Evolutionary conservation across 2,113 vertebrate genomes (phyloP).

Genomic region (Istiophorus platypterus): DNA sequence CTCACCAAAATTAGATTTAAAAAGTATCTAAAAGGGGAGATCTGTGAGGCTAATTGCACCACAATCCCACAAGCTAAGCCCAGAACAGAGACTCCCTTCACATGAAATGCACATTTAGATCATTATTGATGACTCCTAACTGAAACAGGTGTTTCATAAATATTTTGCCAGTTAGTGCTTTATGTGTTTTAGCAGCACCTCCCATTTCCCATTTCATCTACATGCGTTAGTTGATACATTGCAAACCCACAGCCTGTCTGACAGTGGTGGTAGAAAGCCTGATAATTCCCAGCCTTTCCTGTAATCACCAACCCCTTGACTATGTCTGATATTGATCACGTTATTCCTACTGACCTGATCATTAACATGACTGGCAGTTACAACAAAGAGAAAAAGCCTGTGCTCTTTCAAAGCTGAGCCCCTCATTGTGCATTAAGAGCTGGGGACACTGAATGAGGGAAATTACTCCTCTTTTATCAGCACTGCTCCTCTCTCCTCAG

Average conservation of each 20-base stretch:
- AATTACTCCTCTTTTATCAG: conserved; percentile 76
- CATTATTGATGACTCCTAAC: background rate
- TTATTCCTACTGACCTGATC: conserved; percentile 76
- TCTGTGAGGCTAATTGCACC: background rate
- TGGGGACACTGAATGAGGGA: conserved; percentile 66
- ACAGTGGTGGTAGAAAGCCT: conserved; percentile 48
- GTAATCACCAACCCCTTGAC: conserved; percentile 72
- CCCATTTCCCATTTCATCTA: conserved; percentile 11
- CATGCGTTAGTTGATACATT: conserved; percentile 22
- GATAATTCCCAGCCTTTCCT: conserved; percentile 61
- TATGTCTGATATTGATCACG: conserved; percentile 80
- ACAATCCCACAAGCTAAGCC: background rate
- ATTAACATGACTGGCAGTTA: conserved; percentile 81
- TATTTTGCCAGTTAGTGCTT: conserved; percentile 2
- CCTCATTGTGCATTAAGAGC: conserved; percentile 70
- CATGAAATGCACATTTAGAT: conserved; percentile 19
- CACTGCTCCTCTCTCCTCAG: conserved; percentile 66
- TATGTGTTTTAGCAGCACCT: conserved; percentile 21
- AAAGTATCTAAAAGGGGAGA: background rate
- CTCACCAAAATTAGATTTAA: background rate
- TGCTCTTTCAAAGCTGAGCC: conserved; percentile 69
- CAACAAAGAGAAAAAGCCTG: conserved; percentile 79
- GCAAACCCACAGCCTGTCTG: conserved; percentile 47
- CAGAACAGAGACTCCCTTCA: background rate
- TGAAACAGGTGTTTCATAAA: conserved; percentile 13